Base-by-base conservation (phyloP, 1,140 invertebrate species). In the Temnothorax curvispinosus region DNA sequence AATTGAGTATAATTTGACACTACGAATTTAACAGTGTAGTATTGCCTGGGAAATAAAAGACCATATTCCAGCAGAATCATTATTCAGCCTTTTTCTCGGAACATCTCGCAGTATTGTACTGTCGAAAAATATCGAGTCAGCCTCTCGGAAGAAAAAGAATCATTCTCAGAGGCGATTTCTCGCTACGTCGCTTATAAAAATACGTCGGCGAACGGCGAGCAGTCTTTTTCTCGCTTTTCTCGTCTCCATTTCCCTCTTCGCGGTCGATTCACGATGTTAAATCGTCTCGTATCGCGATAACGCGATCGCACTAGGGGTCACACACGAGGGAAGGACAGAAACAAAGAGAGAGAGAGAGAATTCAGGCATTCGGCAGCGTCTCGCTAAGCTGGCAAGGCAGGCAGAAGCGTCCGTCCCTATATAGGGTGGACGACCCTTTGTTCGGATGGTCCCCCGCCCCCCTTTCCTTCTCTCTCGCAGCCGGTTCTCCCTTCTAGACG, bases 401-500 rank as follows among this genome's bases (percentile, higher is more conserved):
- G 52, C 52, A 54, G 52, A 6, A 58, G 50, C 54, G 80, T 32
- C 21, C 54, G 86, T 32, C 18, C 62, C n/a, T 74, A 15, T 32
- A 21, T 76, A 87, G 88, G 88, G 88, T 90, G 82, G 88, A 86
- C 88, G 89, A 85, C 89, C 89, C 85, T 89, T 89, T 87, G 80
- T 90, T 82, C 75, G 74, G 4, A 50, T 77, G 35, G 47, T n/a
- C 47, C 21, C 86, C 18, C 44, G 32, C 8, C 21, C 21, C 80
- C 21, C n/a, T 21, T 21, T 21, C 62, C 60, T n/a, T 58, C 21
- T 65, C 27, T 76, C n/a, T 9, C 54, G 62, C 58, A 38, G 81
- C 54, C 47, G 64, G 35, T 81, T 65, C 41, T 71, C 78, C 65
- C 65, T 71, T 44, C 64, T 67, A 32, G 41, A 5, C 56, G 58